Evolutionary conservation across 2,113 vertebrate species (phyloP).

Genomic region (Rynchops niger): DNA sequence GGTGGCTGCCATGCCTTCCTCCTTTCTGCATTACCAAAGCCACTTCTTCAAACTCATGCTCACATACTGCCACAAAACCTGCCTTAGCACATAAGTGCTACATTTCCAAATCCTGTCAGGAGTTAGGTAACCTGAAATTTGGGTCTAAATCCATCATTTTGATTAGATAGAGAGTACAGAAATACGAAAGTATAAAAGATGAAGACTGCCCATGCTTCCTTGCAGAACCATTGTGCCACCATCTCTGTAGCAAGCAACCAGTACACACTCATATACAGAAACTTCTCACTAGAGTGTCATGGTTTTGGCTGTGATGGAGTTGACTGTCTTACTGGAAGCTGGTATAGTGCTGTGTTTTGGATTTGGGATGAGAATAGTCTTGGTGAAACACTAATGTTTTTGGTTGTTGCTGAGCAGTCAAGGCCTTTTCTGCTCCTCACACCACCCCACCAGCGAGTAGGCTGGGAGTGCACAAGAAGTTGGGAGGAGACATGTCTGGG

Average conservation of each 20-base stretch:
- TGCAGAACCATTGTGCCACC: background rate
- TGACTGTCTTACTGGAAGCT: background rate
- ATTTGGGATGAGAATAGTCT: background rate
- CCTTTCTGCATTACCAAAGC: background rate
- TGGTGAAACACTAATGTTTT: background rate
- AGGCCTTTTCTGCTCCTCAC: background rate
- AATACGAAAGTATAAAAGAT: background rate
- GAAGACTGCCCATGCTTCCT: background rate
- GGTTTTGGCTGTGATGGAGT: background rate
- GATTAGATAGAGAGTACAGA: background rate
- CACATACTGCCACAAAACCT: background rate
- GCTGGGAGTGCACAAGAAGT: background rate
- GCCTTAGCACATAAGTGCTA: fast-evolving
- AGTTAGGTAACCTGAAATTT: background rate
- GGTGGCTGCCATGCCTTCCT: background rate
- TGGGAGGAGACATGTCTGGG: background rate
- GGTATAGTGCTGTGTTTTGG: background rate
- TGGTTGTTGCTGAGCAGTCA: background rate
- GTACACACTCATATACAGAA: background rate
- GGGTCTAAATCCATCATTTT: background rate
- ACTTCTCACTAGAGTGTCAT: background rate
- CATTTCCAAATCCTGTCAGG: background rate
- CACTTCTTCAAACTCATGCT: background rate
- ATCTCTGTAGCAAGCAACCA: background rate
- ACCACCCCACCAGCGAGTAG: background rate